phyloP scores from a whole-genome alignment of 1,140 invertebrate genomes.

The Acromyrmex heyeri region DNA sequence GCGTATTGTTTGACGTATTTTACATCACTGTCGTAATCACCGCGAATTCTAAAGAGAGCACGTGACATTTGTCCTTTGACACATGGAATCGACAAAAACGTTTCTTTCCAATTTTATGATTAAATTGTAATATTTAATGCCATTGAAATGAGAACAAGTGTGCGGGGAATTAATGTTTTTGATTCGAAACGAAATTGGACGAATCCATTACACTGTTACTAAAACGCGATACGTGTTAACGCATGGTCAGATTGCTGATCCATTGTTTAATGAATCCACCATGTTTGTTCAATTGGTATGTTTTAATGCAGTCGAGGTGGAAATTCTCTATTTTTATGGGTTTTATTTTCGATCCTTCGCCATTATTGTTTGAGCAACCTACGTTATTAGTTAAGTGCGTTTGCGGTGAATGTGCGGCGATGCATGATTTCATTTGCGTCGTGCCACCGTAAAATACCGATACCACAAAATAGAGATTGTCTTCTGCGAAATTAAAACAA shows the following conservation, averaged over 20 bases:
- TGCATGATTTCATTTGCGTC: neutral
- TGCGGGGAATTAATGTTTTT: constrained; percentile 45
- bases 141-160: neutral
- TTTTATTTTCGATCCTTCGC: constrained; percentile 7
- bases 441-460: constrained; percentile 13
- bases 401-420: constrained; percentile 4
- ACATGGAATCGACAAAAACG: neutral
- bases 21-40: neutral
- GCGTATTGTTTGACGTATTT: neutral
- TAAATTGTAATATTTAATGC: constrained; percentile 59
- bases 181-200: constrained; percentile 44
- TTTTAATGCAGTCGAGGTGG: constrained; percentile 1
- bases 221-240: constrained; percentile 35
- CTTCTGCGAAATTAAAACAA: constrained; percentile 6
- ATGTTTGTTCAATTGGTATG: constrained; percentile 35
- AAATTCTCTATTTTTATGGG: constrained; percentile 3
- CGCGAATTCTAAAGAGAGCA: constrained; percentile 4
- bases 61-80: neutral
- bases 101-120: constrained; percentile 44
- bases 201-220: constrained; percentile 55
- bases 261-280: constrained; percentile 58
- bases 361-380: constrained; percentile 14
- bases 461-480: neutral
- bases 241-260: constrained; percentile 40
- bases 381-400: constrained; percentile 34